A percentile compares a stretch with the other conserved stretches of the same genome.
phyloP scores from a whole-genome alignment of 2,113 vertebrate species.

The Geococcyx californianus region DNA sequence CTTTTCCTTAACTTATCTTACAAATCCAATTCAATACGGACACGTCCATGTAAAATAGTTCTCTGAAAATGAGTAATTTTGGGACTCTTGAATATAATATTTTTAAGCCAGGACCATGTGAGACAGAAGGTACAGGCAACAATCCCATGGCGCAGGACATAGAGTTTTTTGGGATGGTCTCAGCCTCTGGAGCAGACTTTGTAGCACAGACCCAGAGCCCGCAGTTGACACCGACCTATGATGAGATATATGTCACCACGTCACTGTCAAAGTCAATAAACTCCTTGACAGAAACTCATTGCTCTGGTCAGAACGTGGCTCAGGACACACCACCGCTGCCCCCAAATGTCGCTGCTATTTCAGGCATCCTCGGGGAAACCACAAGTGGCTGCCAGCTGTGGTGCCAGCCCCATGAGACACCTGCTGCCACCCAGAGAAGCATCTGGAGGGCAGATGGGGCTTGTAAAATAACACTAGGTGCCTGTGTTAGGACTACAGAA shows the following conservation, averaged over 20 bases:
- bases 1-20: slow-evolving; percentile 86
- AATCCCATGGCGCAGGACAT: too few species aligned
- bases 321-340: background rate
- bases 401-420: background rate
- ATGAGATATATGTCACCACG: background rate
- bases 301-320: background rate
- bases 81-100: background rate
- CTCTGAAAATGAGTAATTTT: slow-evolving; percentile 45
- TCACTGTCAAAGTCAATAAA: background rate
- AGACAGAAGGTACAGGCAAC: background rate
- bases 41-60: slow-evolving; percentile 34
- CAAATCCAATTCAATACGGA: slow-evolving; percentile 81
- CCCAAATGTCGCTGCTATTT: background rate
- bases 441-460: background rate
- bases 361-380: background rate
- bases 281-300: background rate
- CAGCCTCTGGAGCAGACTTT: background rate
- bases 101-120: background rate
- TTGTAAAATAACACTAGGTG: background rate
- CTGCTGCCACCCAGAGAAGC: background rate
- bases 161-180: background rate
- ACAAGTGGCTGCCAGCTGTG: background rate
- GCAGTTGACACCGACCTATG: background rate
- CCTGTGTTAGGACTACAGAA: background rate
- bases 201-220: accelerated